Base-by-base conservation (phyloP, 2,888 invertebrate genomes). In the Resseliella maxima region DNA sequence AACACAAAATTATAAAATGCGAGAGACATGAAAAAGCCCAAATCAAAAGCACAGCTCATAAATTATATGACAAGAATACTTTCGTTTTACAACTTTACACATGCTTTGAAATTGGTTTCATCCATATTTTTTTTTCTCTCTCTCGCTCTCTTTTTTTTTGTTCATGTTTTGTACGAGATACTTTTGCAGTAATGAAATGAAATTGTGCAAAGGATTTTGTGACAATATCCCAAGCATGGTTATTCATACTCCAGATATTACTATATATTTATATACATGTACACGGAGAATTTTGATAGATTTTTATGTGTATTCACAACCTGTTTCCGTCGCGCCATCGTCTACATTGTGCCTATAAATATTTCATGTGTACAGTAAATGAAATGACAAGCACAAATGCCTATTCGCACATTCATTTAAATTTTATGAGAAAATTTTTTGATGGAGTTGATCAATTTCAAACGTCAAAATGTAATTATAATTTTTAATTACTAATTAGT, bases 41-140 rank as follows among this genome's bases (percentile, higher is more conserved):
- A 72, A 31, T 3, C 12, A 15, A 72, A 72, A 72, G 72, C 72
- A 72, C 35, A 72, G 35, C 72, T 72, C 72, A 72, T 72, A 72
- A 31, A 72, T 72, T 72, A 72, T 72, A 72, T n/a, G 72, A 27
- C 31, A 72, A 72, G 72, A 72, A 72, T 24, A 59, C 18, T 50
- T 50, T 50, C 46, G 46, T 72, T 27, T 72, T 72, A 72, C 72
- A 72, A 72, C 72, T 72, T 72, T 72, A 72, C 72, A 72, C 72
- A 72, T 72, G 72, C 72, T 72, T 72, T 15, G 72, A 15, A 31
- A 31, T 72, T 35, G 72, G 31, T 72, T 72, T 15, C 72, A 72
- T 72, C 27, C 72, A 72, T 35, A 72, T 31, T 72, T 72, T 72
- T 2, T 27, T n/a, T n/a, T n/a, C n/a, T n/a, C n/a, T n/a, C n/a